Evolutionary conservation across 1,140 invertebrate genomes (phyloP).

Genomic region (Argopecten irradians): DNA sequence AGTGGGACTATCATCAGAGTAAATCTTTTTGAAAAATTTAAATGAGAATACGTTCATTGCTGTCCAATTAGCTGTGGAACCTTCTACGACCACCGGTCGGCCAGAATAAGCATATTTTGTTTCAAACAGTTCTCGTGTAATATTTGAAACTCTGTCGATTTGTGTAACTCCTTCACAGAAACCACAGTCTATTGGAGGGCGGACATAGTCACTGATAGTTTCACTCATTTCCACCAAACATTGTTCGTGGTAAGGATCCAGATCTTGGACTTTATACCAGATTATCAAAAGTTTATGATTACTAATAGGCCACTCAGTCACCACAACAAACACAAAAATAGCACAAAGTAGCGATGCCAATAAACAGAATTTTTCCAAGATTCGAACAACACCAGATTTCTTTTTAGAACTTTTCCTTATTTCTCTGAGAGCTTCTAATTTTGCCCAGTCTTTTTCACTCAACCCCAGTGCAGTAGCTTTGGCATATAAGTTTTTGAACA

Average conservation of each 20-base stretch:
- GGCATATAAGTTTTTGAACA: conserved; percentile 62
- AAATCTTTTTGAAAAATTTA: conserved; percentile 88
- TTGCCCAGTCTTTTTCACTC: conserved; percentile 56
- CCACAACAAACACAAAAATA: conserved; percentile 44
- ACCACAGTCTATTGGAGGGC: conserved; percentile 88
- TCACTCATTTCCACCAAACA: conserved; percentile 80
- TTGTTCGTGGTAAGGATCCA: conserved; percentile 59
- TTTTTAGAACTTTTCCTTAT: conserved; percentile 38
- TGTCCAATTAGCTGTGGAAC: conserved; percentile 88
- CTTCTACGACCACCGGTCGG: conserved; percentile 88
- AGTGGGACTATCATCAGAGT: conserved; percentile 77
- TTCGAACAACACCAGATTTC: conserved; percentile 25
- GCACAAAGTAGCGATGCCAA: conserved; percentile 42
- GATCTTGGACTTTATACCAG: conserved; percentile 52
- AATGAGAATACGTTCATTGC: conserved; percentile 86
- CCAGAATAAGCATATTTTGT: conserved; percentile 83
- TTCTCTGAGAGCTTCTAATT: conserved; percentile 47
- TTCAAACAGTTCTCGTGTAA: conserved; percentile 80
- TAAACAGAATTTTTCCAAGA: conserved; percentile 24
- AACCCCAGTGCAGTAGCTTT: conserved; percentile 63
- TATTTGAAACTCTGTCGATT: conserved; percentile 80
- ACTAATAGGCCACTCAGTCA: conserved; percentile 65
- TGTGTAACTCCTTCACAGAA: conserved; percentile 83
- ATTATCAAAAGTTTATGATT: conserved; percentile 49
- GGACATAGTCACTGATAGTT: conserved; percentile 81